A percentile compares a stretch with the other conserved stretches of the same genome.
Conservation (phyloP, 2,888 invertebrate species). For the Drosophila acutilabella region DNA sequence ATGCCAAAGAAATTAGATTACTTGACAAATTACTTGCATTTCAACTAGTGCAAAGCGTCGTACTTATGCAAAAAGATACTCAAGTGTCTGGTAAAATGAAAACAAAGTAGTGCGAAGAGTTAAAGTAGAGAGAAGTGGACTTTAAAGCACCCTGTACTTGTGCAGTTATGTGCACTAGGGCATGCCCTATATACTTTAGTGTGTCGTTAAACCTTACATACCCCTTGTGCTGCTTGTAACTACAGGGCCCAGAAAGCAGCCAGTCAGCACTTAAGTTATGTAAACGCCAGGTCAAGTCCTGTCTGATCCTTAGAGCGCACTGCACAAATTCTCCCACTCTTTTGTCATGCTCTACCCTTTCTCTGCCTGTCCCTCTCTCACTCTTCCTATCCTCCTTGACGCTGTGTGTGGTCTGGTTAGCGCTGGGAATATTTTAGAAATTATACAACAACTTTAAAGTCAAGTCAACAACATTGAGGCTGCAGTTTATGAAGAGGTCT, state of each 20-base stretch:
- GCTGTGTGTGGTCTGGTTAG: conserved; percentile 2
- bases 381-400: neutral
- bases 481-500: conserved; percentile 22
- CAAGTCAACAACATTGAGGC: neutral
- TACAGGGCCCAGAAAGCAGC: neutral
- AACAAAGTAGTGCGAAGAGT: neutral
- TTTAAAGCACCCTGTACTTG: neutral
- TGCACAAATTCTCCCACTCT: neutral
- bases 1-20: conserved; percentile 51
- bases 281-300: conserved; percentile 57
- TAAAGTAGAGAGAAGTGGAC: neutral
- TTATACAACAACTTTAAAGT: conserved; percentile 8
- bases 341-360: neutral
- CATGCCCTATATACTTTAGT: too few relatives aligned
- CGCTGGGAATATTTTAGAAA: conserved; percentile 7
- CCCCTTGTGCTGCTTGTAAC: neutral
- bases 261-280: conserved; percentile 25
- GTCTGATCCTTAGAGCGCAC: conserved; percentile 43
- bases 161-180: too few relatives aligned
- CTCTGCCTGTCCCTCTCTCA: too few relatives aligned
- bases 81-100: conserved; percentile 1
- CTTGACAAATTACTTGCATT: conserved; percentile 45
- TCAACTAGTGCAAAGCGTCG: conserved; percentile 17
- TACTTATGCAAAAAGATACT: conserved; percentile 12
- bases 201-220: too few relatives aligned